Base-by-base conservation (phyloP, 2,797 vertebrate species). In the Halcyon chelicuti region DNA sequence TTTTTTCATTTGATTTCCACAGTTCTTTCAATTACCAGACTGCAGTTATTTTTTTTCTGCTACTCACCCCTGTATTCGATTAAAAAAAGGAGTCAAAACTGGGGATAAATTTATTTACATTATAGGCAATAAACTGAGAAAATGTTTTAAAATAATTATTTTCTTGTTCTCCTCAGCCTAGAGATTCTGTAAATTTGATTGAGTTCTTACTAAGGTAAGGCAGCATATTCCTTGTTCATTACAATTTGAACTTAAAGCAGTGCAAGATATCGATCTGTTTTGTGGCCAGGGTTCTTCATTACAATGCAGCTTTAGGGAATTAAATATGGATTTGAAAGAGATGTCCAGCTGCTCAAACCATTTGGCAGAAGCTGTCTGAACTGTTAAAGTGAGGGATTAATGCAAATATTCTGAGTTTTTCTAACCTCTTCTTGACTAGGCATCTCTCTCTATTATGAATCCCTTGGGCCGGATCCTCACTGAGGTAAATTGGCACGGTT, bases 281-380 rank as follows among this genome's bases (percentile, higher is more conserved):
- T 94, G 51, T 91, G 77, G 86, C 80, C 58, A 92, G 66, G 12
- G 88, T 37, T 73, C 67, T 73, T 71, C 61, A 77, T 92, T 90
- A 88, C 93, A 90, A 63, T 89, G 72, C 70, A 88, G 75, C 82
- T 86, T 95, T 80, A 86, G 93, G 94, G 95, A 92, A 94, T 96
- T 96, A 94, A 93, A 97, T 91, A 94, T 87, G 46, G 94, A 88
- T 92, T 93, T 94, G 80, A 89, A 92, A 88, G 89, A 75, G 67
- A 85, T 90, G 72, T 83, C 85, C 93, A 96, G 87, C 90, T 95
- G 82, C 88, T 86, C 65, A 58, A 75, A 67, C 73, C 81, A 83
- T 89, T 97, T 97, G 95, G 67, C 84, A 94, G 84, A 91, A 88
- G 28, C 71, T 83, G 60, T 60, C 49, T 87, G 75, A 94, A 83